These are phyloP conservation scores for Plagodis dolabraria DNA, from an alignment of 2,888 invertebrate genomes.

Conservation along the genomic window DNA sequence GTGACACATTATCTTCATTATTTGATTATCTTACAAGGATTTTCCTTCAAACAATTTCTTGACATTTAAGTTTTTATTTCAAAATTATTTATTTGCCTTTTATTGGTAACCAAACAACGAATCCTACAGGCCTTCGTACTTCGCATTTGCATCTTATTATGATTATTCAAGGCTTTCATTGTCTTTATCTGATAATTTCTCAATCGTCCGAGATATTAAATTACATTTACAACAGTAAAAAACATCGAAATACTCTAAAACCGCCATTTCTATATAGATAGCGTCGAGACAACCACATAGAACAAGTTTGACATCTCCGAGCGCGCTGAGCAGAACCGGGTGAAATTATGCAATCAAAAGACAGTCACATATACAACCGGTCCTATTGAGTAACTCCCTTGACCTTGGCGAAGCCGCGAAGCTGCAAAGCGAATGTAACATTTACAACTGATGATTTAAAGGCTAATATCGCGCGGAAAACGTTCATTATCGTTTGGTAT, in stretches of 20 bases:
- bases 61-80: conserved; percentile 3
- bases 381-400: conserved; percentile 69
- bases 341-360: conserved; percentile 66
- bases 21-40: not conserved
- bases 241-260: conserved; percentile 13
- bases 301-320: conserved; percentile 38
- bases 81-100: conserved; percentile 2
- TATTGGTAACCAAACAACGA: conserved; percentile 1
- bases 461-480: conserved; percentile 59
- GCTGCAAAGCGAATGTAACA: conserved; percentile 50
- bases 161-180: conserved; percentile 11
- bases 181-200: conserved; percentile 19
- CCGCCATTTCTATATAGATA: conserved; percentile 17
- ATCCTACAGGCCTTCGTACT: conserved; percentile 4
- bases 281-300: conserved; percentile 9
- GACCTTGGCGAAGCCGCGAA: conserved; percentile 60
- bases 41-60: conserved; percentile 6
- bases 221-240: conserved; percentile 19
- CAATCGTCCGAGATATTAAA: conserved; percentile 18
- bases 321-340: conserved; percentile 45
- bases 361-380: conserved; percentile 59
- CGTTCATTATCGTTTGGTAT: conserved; percentile 75
- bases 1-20: not conserved
- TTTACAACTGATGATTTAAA: conserved; percentile 52
- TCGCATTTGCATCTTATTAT: not conserved